Evolutionary conservation across 2,888 invertebrate genomes (phyloP).

Genomic region (Ctenicera cuprea): DNA sequence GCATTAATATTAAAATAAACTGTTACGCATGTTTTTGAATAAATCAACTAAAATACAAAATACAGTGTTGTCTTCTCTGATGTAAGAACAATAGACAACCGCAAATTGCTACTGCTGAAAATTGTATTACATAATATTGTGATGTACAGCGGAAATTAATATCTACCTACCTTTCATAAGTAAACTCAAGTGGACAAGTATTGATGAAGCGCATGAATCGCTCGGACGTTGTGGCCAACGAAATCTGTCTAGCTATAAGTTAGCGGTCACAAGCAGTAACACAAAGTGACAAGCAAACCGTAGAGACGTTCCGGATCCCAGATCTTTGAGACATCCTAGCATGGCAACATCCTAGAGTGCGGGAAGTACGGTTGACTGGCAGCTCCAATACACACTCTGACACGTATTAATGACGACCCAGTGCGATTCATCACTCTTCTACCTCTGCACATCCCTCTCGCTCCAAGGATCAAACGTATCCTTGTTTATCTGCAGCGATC

Average conservation of each 20-base stretch:
- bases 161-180: slow-evolving; percentile 35
- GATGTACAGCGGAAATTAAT: slow-evolving; percentile 31
- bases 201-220: slow-evolving; percentile 55
- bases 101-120: background rate
- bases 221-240: slow-evolving; percentile 59
- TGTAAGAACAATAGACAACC: too few relatives aligned
- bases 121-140: slow-evolving; percentile 10
- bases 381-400: slow-evolving; percentile 72
- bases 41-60: too few relatives aligned
- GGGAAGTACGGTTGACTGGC: slow-evolving; percentile 67
- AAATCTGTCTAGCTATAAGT: slow-evolving; percentile 65
- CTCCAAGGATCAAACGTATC: slow-evolving; percentile 72
- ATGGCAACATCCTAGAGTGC: slow-evolving; percentile 51
- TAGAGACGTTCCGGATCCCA: slow-evolving; percentile 61
- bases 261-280: slow-evolving; percentile 61
- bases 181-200: slow-evolving; percentile 57
- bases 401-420: slow-evolving; percentile 72
- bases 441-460: slow-evolving; percentile 66
- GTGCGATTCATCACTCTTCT: slow-evolving; percentile 73
- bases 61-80: too few relatives aligned
- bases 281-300: slow-evolving; percentile 64
- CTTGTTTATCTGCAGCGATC: slow-evolving; percentile 72
- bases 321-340: slow-evolving; percentile 54
- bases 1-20: too few relatives aligned
- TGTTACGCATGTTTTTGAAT: too few relatives aligned